Evolutionary conservation across 2,888 invertebrate species (phyloP).

Genomic region (Zootermopsis nevadensis): DNA sequence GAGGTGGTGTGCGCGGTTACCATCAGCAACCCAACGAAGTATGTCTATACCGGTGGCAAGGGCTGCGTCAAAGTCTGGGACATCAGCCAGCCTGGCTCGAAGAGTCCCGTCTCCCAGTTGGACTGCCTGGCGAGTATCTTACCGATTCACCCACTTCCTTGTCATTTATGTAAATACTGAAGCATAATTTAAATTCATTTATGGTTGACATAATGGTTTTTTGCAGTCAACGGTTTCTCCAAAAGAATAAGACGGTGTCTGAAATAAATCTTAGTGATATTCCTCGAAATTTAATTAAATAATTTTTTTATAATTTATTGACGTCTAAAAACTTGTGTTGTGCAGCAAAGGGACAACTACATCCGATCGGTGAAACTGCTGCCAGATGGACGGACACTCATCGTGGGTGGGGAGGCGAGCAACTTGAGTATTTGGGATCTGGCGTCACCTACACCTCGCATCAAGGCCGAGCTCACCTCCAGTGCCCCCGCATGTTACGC

Average conservation of each 20-base stretch:
- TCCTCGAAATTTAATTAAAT: too few relatives aligned
- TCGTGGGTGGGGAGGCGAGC: slow-evolving; percentile 96
- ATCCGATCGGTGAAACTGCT: slow-evolving; percentile 94
- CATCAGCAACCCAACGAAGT: slow-evolving; percentile 91
- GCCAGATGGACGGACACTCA: slow-evolving; percentile 91
- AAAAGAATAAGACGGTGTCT: too few relatives aligned
- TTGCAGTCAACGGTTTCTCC: too few relatives aligned
- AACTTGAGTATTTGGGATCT: slow-evolving; percentile 97
- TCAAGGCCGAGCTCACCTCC: slow-evolving; percentile 93
- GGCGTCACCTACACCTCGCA: slow-evolving; percentile 88
- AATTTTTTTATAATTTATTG: not conserved
- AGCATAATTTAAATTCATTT: too few relatives aligned
- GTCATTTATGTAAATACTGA: too few relatives aligned
- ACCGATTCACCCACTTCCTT: not conserved
- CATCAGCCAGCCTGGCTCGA: slow-evolving; percentile 87
- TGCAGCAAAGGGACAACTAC: slow-evolving; percentile 92
- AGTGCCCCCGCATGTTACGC: slow-evolving; percentile 97
- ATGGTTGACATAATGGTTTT: too few relatives aligned
- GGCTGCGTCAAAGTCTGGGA: slow-evolving; percentile 99
- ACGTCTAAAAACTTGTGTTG: slow-evolving; percentile 53
- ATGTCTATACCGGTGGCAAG: slow-evolving; percentile 96
- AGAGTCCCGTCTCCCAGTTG: slow-evolving; percentile 89
- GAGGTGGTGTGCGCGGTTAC: slow-evolving; percentile 98
- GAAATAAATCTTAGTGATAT: too few relatives aligned
- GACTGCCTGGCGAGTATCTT: slow-evolving; percentile 82